These are phyloP conservation scores for Semnornis frantzii DNA, from an alignment of 2,113 vertebrate genomes.

Conservation along the genomic window DNA sequence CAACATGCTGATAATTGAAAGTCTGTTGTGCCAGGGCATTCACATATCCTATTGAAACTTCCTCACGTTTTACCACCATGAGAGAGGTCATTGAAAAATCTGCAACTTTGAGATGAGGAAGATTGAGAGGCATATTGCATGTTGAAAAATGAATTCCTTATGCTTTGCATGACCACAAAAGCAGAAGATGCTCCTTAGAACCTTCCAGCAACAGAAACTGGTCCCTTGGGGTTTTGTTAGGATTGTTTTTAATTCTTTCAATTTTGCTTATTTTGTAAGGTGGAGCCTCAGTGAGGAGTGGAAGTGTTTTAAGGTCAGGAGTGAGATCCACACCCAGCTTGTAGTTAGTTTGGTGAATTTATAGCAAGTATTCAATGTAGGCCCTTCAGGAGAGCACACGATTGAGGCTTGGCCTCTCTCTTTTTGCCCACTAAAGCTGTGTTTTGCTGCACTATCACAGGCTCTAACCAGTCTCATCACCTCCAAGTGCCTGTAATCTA, in stretches of 20 bases:
- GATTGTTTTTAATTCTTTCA: neutral
- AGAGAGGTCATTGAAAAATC: neutral
- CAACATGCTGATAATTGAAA: neutral
- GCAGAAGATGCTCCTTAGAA: neutral
- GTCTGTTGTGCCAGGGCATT: neutral
- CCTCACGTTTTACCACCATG: neutral
- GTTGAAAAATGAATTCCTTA: neutral
- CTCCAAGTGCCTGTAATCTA: neutral
- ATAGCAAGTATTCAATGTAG: neutral
- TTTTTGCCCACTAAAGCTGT: neutral
- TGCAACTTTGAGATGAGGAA: neutral
- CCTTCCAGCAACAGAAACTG: neutral
- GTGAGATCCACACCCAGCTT: neutral
- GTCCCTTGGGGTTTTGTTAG: neutral
- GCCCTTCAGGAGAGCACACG: neutral
- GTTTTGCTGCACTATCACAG: neutral
- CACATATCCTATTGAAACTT: neutral
- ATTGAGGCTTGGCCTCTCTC: neutral
- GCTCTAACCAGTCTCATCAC: neutral
- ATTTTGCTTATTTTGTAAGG: neutral
- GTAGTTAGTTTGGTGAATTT: constrained; percentile 7
- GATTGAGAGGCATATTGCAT: neutral
- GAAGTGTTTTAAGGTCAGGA: constrained; percentile 36
- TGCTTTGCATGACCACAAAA: neutral
- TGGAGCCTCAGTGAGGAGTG: neutral